phyloP scores from a whole-genome alignment of 2,888 invertebrate species.

The Dryocosmus kuriphilus region DNA sequence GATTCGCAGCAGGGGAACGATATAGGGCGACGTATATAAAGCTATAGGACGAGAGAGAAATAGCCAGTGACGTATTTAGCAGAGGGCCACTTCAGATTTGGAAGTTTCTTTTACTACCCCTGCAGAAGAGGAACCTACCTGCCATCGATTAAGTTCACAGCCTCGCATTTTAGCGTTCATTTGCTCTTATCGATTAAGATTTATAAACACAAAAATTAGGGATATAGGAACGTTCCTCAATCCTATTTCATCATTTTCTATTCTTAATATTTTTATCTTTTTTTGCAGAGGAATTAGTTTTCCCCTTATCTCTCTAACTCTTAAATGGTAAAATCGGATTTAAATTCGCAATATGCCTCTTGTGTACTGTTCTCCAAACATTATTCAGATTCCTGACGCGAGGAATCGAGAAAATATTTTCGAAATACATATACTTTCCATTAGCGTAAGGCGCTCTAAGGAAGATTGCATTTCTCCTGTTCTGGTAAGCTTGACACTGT shows the following conservation, averaged over 20 bases:
- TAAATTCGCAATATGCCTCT: neutral
- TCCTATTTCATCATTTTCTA: neutral
- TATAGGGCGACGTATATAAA: constrained; percentile 66
- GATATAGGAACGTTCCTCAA: neutral
- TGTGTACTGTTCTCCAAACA: neutral
- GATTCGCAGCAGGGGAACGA: constrained; percentile 62
- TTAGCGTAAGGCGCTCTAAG: constrained; percentile 27
- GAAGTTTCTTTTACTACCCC: neutral
- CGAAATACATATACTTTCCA: constrained; percentile 30
- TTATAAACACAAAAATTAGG: neutral
- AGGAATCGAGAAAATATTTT: constrained; percentile 28
- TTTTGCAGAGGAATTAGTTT: neutral
- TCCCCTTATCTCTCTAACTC: neutral
- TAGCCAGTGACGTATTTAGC: constrained; percentile 25
- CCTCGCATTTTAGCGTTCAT: neutral
- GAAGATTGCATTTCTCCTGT: constrained; percentile 34
- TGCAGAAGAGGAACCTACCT: neutral
- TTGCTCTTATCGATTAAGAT: neutral
- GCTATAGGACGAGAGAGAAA: constrained; percentile 49
- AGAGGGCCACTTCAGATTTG: constrained; percentile 1
- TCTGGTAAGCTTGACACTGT: constrained; percentile 24
- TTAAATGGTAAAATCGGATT: neutral
- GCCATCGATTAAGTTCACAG: constrained; percentile 3
- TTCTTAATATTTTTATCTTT: no score
- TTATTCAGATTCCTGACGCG: constrained; percentile 13